Base-by-base conservation (phyloP, 2,113 vertebrate genomes). In the Coptodon bakossiorum region DNA sequence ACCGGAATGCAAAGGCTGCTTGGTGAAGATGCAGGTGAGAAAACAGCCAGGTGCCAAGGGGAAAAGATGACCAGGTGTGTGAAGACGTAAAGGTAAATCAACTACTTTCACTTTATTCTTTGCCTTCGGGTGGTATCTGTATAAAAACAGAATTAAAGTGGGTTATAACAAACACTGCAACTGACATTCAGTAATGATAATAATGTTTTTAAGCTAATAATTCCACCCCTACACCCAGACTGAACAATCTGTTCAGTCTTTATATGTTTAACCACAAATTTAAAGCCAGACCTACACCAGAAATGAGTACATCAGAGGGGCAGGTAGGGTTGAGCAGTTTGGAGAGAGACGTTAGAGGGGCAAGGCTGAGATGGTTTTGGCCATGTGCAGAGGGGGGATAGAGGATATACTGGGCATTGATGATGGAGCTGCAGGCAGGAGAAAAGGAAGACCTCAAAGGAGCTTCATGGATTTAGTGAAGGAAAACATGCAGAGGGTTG, bases 51-150 rank as follows among this genome's bases (percentile, higher is more conserved):
- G 68, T 73, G 40, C 40, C 43, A 29, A 31, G 6, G 43, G 24
- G 43, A 50, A 50, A 48, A 50, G 31, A 54, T 22, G 40, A 24
- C 40, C 66, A n/a, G 50, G n/a, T 56, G 34, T 50, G 48, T 48
- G 31, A 10, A 66, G 36, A 6, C 22, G 29, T 40, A 17, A 13
- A 73, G 6, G 40, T 61, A 57, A 80, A 87, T 61, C 57, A 52
- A 24, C 61, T 52, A 12, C 31, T 73, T 85, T 57, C 24, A 78
- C 61, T 81, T 86, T 11, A 50, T 84, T 29, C 14, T 40, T 24
- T 7, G 14, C 40, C 48, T 90, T 90, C 57, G 53, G 61, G 66
- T 29, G 61, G 45, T 57, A 85, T 82, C 93, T 94, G 86, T 4
- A 82, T 43, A n/a, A 34, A 68, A 80, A 73, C 24, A 87, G 7